Conservation (phyloP, 2,797 vertebrate genomes). For the Clarias laeviceps region DNA sequence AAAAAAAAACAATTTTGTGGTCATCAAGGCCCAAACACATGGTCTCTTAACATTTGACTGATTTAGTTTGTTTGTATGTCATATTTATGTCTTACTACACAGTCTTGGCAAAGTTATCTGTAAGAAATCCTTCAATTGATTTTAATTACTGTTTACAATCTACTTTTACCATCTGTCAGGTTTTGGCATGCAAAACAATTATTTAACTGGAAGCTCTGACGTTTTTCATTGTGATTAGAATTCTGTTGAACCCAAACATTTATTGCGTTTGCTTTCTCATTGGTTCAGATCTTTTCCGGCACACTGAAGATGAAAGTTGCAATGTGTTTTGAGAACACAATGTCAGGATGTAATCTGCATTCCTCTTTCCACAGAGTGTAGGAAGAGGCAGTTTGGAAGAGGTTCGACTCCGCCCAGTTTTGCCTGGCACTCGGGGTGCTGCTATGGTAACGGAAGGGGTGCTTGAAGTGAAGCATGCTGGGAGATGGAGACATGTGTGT, state of each 20-base stretch:
- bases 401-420: conserved; percentile 84
- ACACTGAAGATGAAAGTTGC: not conserved
- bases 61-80: conserved; percentile 2
- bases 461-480: conserved; percentile 89
- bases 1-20: not conserved
- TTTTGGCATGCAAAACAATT: conserved; percentile 4
- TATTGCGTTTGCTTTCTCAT: not conserved
- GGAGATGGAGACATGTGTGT: conserved; percentile 93
- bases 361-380: conserved; percentile 61
- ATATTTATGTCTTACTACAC: conserved; percentile 8
- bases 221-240: not conserved
- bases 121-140: conserved; percentile 23
- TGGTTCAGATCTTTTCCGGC: not conserved
- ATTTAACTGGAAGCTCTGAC: not conserved
- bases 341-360: not conserved
- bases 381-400: conserved; percentile 75
- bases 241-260: conserved; percentile 3
- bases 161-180: conserved; percentile 18
- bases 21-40: not conserved
- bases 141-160: conserved; percentile 36
- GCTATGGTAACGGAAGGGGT: conserved; percentile 86
- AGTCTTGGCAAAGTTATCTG: not conserved
- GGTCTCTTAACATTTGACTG: conserved; percentile 1
- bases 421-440: conserved; percentile 73
- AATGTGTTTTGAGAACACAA: conserved; percentile 9